phyloP scores from a whole-genome alignment of 92 coral and sea anemone species.

The Siderastrea siderea region DNA sequence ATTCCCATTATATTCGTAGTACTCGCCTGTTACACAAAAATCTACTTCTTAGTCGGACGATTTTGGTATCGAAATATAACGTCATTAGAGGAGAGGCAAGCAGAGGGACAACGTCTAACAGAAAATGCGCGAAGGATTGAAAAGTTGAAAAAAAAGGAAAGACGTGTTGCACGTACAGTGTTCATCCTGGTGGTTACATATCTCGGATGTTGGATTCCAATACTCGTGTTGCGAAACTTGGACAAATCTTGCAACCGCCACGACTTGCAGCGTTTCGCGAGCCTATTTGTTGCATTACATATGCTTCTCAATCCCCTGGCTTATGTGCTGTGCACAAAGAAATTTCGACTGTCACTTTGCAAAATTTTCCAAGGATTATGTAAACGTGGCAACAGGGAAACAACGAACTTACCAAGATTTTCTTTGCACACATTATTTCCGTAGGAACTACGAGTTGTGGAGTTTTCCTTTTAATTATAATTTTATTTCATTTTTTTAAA shows the following conservation, averaged over 20 bases:
- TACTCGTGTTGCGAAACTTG: neutral
- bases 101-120: neutral
- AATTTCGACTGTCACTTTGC: constrained; percentile 3
- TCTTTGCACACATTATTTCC: too few relatives aligned
- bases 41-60: constrained; percentile 11
- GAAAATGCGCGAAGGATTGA: neutral
- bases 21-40: neutral
- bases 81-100: neutral
- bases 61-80: neutral
- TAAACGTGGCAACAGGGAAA: too few relatives aligned
- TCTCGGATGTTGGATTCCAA: constrained; percentile 1
- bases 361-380: neutral
- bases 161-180: constrained; percentile 1
- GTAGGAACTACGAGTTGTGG: too few relatives aligned
- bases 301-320: neutral
- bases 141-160: constrained; percentile 9
- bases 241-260: neutral
- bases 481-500: too few relatives aligned
- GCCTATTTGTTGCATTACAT: neutral
- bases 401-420: too few relatives aligned
- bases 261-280: neutral
- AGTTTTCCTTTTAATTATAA: too few relatives aligned
- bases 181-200: constrained; percentile 1
- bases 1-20: neutral
- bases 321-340: neutral